Base-by-base conservation (phyloP, 2,797 vertebrate genomes). In the Thaleichthys pacificus region DNA sequence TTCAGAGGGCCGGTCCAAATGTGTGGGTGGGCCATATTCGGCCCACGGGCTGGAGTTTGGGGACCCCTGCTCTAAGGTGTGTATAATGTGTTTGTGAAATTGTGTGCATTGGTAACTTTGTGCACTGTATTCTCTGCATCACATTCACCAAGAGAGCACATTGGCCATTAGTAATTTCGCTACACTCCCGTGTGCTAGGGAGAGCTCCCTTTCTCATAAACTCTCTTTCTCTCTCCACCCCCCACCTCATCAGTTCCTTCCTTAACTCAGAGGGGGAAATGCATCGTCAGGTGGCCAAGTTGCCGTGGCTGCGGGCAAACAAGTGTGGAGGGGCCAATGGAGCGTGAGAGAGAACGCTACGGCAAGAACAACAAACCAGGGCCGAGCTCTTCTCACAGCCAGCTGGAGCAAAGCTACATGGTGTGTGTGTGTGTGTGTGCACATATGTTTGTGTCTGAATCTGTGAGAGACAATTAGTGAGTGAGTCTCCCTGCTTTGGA, bases 381-480 rank as follows among this genome's bases (percentile, higher is more conserved):
- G 66, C 62, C 12, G 3, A 11, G 14, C 32, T 35, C 30, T 22
- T 24, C 38, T 66, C 38, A 49, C 12, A 9, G 1, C 12, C 28
- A 32, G 28, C 61, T 62, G 61, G 61, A 32, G 14, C 54, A 73
- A 71, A 71, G 71, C 32, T 82, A 30, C 42, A 76, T 47, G 42
- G 42, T 22, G 49, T 56, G 15, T n/a, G 28, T 71, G 49, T 61
- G 38, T 56, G 58, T 62, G 66, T 54, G 72, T 54, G 72, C 30
- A 19, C 51, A 64, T 66, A n/a, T 73, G 64, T 57, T 42, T 57
- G 54, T n/a, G 71, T 60, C 19, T 66, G 64, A n/a, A n/a, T 68
- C 51, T 56, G 5, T 17, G 19, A 56, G 5, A 56, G 15, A n/a
- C 51, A n/a, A 56, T n/a, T 56, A 56, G 51, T 56, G 51, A 56